Evolutionary conservation across 2,888 invertebrate genomes (phyloP).

Genomic region (Esperia sulphurella): DNA sequence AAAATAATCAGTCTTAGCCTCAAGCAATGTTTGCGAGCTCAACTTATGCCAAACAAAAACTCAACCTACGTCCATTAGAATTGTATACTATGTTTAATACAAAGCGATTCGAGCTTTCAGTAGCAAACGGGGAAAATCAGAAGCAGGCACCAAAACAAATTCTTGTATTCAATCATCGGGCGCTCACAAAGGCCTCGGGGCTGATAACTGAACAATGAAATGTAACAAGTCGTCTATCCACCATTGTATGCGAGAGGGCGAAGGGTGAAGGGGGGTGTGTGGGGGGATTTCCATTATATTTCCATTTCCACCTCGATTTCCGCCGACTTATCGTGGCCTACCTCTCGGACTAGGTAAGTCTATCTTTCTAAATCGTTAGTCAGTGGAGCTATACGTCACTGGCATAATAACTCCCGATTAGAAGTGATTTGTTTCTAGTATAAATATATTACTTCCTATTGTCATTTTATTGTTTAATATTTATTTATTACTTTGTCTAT

Average conservation of each 20-base stretch:
- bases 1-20: no score
- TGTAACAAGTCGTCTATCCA: conserved; percentile 78
- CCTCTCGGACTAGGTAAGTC: conserved; percentile 72
- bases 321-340: conserved; percentile 74
- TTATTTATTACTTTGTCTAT: no score
- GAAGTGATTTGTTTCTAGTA: no score
- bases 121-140: conserved; percentile 68
- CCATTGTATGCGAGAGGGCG: conserved; percentile 62
- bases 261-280: conserved; percentile 23
- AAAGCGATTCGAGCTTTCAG: conserved; percentile 63
- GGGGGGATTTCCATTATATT: conserved; percentile 74
- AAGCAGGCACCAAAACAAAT: conserved; percentile 75
- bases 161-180: conserved; percentile 77
- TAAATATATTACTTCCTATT: no score
- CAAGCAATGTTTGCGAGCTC: neutral
- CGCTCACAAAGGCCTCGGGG: conserved; percentile 70
- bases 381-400: conserved; percentile 57
- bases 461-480: no score
- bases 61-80: conserved; percentile 44
- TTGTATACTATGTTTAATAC: conserved; percentile 53
- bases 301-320: conserved; percentile 78
- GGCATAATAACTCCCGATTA: no score
- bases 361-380: conserved; percentile 76
- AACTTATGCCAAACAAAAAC: conserved; percentile 27
- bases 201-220: conserved; percentile 80